Percentiles rank a stretch among this genome's conserved stretches.
These are phyloP conservation scores for Siphamia tubifer DNA, from an alignment of 2,113 vertebrate genomes.

Conservation along the genomic window DNA sequence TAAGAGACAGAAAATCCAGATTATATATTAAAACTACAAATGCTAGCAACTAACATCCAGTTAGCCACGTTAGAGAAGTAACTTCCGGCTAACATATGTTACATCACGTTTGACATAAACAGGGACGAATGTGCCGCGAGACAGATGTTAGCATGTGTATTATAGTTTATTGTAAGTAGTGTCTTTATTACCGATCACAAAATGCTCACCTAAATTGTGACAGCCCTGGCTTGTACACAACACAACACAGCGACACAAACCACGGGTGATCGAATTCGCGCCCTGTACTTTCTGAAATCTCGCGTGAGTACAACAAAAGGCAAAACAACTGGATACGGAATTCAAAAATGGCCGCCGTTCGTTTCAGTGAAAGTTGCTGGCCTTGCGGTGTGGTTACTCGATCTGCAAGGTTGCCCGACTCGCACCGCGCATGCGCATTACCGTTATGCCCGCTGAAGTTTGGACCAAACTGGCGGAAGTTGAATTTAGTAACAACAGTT, in stretches of 20 bases:
- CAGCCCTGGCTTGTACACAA: not conserved
- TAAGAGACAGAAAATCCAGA: too few relatives aligned
- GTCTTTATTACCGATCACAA: not conserved
- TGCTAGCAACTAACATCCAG: not conserved
- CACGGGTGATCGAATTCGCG: slow-evolving; percentile 25
- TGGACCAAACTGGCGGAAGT: too few relatives aligned
- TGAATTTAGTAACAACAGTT: too few relatives aligned
- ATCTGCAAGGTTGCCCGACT: too few relatives aligned
- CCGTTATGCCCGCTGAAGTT: too few relatives aligned
- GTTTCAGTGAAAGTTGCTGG: too few relatives aligned
- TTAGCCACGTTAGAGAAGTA: not conserved
- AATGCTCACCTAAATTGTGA: not conserved
- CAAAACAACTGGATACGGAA: too few relatives aligned
- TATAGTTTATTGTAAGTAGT: not conserved
- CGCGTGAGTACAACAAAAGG: slow-evolving; percentile 23
- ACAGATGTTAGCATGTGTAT: not conserved
- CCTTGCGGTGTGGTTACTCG: too few relatives aligned
- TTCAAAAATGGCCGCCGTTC: too few relatives aligned
- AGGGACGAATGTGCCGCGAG: not conserved
- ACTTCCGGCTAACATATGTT: slow-evolving; percentile 8
- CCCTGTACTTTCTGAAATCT: slow-evolving; percentile 1
- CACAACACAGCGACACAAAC: not conserved
- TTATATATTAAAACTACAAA: too few relatives aligned
- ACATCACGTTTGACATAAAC: not conserved
- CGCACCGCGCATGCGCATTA: too few relatives aligned